A percentile compares a stretch with the other conserved stretches of the same genome.
Conservation (phyloP, 1,140 invertebrate species). For the Ceratoteleas bidentatus region DNA sequence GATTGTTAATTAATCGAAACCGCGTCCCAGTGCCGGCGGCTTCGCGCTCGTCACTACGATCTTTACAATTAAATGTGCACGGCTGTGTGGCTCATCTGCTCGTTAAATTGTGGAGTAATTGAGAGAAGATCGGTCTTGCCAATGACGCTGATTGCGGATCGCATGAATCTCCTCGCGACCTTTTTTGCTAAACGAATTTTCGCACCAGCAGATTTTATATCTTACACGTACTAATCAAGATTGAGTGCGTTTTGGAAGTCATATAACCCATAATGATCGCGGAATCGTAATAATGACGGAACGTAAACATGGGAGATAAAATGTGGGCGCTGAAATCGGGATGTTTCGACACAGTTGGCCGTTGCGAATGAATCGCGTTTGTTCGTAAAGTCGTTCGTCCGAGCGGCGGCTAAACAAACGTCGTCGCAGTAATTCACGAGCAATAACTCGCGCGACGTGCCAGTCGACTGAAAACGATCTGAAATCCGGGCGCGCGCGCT, state of each 20-base stretch:
- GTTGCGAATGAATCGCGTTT: too few species aligned
- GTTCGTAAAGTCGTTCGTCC: too few species aligned
- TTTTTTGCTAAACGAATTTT: too few species aligned
- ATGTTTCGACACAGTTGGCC: too few species aligned
- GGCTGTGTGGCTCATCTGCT: constrained; percentile 70
- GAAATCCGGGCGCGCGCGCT: constrained; percentile 4
- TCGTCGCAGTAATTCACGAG: neutral
- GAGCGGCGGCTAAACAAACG: neutral
- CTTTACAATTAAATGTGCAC: constrained; percentile 78
- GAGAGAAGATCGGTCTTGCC: constrained; percentile 68
- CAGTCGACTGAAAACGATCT: constrained; percentile 10
- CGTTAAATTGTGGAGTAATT: constrained; percentile 79
- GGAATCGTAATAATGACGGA: too few species aligned
- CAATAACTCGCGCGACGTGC: constrained; percentile 22
- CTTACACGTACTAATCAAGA: too few species aligned
- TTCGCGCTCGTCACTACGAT: constrained; percentile 11
- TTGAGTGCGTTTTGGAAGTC: too few species aligned
- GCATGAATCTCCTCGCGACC: neutral
- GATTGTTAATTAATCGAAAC: constrained; percentile 35
- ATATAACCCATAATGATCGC: too few species aligned
- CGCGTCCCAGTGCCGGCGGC: constrained; percentile 16
- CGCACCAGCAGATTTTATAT: too few species aligned
- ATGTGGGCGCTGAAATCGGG: too few species aligned
- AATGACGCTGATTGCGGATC: constrained; percentile 25
- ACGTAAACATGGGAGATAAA: too few species aligned